Evolutionary conservation across 2,888 invertebrate species (phyloP), one percentile per base, ranked within the genome.

Genomic region (Anagyrus pseudococci): DNA sequence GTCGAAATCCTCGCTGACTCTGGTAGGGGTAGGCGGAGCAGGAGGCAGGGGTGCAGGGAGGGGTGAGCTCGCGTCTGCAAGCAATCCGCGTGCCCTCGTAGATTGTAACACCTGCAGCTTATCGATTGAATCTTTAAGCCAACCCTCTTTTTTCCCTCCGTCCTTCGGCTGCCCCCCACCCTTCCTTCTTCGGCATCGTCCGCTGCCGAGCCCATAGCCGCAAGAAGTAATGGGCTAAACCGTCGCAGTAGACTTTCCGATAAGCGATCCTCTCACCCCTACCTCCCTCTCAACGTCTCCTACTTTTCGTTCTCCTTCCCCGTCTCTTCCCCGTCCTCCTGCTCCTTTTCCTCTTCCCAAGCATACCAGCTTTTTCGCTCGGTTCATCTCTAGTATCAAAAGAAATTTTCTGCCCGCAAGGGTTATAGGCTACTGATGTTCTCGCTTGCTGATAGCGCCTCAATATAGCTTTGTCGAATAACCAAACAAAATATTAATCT

Each of bases 101-200:
- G 56, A 63, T 50, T 64, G 67, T 56, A 64, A 62, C 62, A 64
- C 64, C 67, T 67, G 64, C 47, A 56, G 46, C 26, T 62, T 67
- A 67, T 67, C 67, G 67, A 67, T 67, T 57, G 58, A 67, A 64
- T 67, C 57, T 61, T 50, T 26, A 25, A 19, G 26, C 25, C 15
- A 23, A 29, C 25, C 25, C 37, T 17, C 4, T n/a, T n/a, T n/a
- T n/a, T 13, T 25, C 15, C 46, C 19, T n/a, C n/a, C n/a, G n/a
- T n/a, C n/a, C n/a, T n/a, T n/a, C n/a, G n/a, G n/a, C n/a, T n/a
- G n/a, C n/a, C n/a, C 37, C n/a, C 4, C 17, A 41, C 15, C 46
- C 19, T n/a, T n/a, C n/a, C n/a, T n/a, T n/a, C n/a, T n/a, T n/a
- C n/a, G n/a, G n/a, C n/a, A n/a, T n/a, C n/a, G n/a, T n/a, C n/a